Base-by-base conservation (phyloP, 35 echinoderm and acorn worm species). In the Chiridota heheva region DNA sequence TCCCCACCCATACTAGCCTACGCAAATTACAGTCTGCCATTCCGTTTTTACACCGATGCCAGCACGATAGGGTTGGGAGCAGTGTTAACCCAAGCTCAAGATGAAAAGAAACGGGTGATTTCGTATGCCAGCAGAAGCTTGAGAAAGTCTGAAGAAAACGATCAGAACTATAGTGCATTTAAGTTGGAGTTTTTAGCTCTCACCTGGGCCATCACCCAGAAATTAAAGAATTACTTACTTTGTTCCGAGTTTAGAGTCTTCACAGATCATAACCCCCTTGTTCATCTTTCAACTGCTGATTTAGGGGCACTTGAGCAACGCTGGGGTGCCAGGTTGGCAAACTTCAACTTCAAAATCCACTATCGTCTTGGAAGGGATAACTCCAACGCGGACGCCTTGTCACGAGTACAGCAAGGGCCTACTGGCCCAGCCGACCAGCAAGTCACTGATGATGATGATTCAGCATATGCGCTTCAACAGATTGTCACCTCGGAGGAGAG, bases 201-300 rank as follows among this genome's bases (percentile, higher is more conserved):
- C 3, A 58, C 36, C 2, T 77, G 73, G 48, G 73, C 73, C 12
- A 27, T 77, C 15, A 45, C 73, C 2, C 18, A 77, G 44, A 77
- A 77, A 43, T 73, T 73, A 2, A 25, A 25, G 6, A 13, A 22
- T 2, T 58, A 58, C 30, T 17, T 77, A 1, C 15, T 58, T 7
- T 20, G 33, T 7, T 2, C 44, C 18, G 33, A 77, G 30, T 77
- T 18, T 77, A 36, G 12, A 22, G 73, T 77, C 2, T 77, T 16
- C 30, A 77, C 73, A 56, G 76, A 80, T 28, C 51, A 80, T 33
- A 80, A 80, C 28, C 1, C 76, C 20, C 37, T 80, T 32, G 35
- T 59, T 7, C 58, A 80, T 28, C 33, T 80, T 1, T 4, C 8
- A 8, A 80, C 76, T 16, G 51, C 76, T 24, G 40, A 32, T n/a